Conservation (phyloP, 1,140 invertebrate species). For the Calosoma granatense region DNA sequence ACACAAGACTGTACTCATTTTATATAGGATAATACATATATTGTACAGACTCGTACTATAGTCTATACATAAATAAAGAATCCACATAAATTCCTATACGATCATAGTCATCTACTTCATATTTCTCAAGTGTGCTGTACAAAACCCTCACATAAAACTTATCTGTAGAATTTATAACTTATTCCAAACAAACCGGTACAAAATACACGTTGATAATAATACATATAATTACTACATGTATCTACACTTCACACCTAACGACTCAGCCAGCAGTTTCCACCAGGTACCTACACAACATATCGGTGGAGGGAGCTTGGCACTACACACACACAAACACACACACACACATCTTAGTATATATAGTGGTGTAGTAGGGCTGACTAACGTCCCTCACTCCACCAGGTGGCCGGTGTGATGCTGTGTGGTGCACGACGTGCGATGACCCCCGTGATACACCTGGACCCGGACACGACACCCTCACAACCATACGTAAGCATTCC, state of each 20-base stretch:
- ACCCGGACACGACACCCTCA: background rate
- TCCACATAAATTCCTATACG: too few relatives aligned
- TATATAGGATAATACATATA: background rate
- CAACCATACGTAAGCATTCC: too few relatives aligned
- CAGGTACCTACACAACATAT: background rate
- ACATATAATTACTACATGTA: background rate
- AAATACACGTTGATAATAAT: background rate
- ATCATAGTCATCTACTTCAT: background rate
- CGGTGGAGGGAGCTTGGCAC: too few relatives aligned
- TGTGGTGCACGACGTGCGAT: background rate
- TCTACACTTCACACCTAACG: background rate
- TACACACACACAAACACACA: too few relatives aligned
- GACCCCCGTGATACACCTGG: background rate
- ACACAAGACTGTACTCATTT: background rate
- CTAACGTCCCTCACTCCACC: background rate
- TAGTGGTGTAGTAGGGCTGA: background rate
- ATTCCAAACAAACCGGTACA: background rate
- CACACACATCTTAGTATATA: background rate
- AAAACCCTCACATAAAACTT: background rate
- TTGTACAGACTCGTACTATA: background rate
- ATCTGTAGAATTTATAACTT: slow-evolving; percentile 4
- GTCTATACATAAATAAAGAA: background rate
- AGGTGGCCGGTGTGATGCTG: background rate
- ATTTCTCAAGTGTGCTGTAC: background rate
- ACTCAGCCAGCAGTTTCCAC: background rate